These are phyloP conservation scores for Mythimna pallens DNA, from an alignment of 2,888 invertebrate genomes.

Conservation along the genomic window DNA sequence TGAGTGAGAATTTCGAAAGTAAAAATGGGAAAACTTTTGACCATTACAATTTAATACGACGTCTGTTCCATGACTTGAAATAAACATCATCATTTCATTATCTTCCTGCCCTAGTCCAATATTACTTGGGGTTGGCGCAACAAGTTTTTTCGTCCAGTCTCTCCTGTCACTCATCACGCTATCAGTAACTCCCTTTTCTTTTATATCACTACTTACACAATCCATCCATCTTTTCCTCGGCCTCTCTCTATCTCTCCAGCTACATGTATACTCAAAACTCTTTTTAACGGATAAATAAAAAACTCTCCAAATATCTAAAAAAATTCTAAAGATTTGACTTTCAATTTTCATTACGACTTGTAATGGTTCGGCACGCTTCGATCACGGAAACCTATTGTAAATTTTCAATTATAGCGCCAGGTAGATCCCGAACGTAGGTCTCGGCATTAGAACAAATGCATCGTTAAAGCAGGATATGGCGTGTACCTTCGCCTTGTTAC, in stretches of 20 bases:
- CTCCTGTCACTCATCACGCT: too few species aligned
- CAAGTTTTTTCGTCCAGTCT: too few species aligned
- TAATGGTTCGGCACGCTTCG: background rate
- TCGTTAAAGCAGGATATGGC: conserved; percentile 75
- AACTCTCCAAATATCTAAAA: background rate
- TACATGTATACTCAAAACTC: too few species aligned
- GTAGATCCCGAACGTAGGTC: conserved; percentile 51
- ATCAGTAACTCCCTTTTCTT: too few species aligned
- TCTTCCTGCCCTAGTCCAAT: too few species aligned
- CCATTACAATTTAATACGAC: background rate
- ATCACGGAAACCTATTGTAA: conserved; percentile 24
- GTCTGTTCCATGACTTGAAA: background rate
- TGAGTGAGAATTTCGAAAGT: background rate
- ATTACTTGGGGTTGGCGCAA: too few species aligned
- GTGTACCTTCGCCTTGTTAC: conserved; percentile 71
- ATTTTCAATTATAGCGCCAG: conserved; percentile 52
- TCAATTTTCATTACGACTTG: background rate
- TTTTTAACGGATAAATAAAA: background rate
- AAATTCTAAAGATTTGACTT: too few species aligned
- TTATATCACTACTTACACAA: too few species aligned
- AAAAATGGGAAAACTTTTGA: background rate
- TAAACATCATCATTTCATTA: background rate
- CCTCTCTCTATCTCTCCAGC: too few species aligned
- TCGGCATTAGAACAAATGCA: conserved; percentile 77
- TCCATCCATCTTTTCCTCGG: too few species aligned